Base-by-base conservation (phyloP, 2,888 invertebrate genomes). In the Phaedon cochleariae region DNA sequence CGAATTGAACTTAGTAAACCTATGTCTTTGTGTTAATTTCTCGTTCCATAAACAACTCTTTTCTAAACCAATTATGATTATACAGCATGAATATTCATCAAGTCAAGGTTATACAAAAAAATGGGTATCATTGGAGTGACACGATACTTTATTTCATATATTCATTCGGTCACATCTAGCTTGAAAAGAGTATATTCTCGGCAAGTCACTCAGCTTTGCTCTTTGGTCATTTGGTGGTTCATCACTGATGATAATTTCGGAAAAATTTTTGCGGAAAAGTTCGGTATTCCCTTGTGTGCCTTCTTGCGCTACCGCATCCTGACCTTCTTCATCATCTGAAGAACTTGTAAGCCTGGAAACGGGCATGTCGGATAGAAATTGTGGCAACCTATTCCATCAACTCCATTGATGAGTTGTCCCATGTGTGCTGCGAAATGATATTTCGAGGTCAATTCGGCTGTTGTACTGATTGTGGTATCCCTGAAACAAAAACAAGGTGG, bases 371-470 rank as follows among this genome's bases (percentile, higher is more conserved):
- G 89, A 75, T 89, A 90, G 81, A 90, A 89, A 77, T 89, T 88
- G 80, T 90, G 88, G 74, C 90, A 90, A 59, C 89, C 89, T 73
- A 88, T 87, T 72, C 89, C 89, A 77, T 89, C 89, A 51, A 90
- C 83, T 20, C 89, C 89, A 52, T 88, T 85, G 66, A 90, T 87
- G 69, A 90, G 82, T 81, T 90, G 89, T 63, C 89, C 90, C 89
- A 90, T 90, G 79, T 90, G 90, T 20, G 89, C 89, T 9, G 89
- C 90, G 77, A 88, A 89, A 79, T 89, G 89, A 76, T 88, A 89
- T 75, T 87, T 86, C 34, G 89, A 89, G 0, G 89, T 87, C 64
- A 89, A 85, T 82, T 89, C 89, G 15, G 88, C 89, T 72, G 88
- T 86, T 29, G 87, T 87, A 69, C 86, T 86, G 71, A 90, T 85